Conservation (phyloP, 2,113 vertebrate species). For the Phycodurus eques region DNA sequence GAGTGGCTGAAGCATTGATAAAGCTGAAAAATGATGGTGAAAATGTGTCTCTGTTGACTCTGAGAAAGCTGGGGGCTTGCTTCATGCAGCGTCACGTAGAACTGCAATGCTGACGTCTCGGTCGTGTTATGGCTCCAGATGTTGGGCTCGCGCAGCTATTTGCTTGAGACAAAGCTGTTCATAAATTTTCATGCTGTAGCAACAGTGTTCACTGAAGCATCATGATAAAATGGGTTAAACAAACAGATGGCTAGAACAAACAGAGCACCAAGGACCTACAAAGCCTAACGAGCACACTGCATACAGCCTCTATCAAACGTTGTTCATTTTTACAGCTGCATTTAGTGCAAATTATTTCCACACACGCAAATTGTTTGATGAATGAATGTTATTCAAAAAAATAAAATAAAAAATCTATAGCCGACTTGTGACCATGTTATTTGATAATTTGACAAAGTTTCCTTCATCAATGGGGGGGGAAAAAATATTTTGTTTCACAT, state of each 20-base stretch:
- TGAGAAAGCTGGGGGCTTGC: constrained; percentile 1
- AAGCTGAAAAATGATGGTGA: constrained; percentile 12
- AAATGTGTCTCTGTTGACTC: constrained; percentile 26
- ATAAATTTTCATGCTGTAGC: constrained; percentile 58
- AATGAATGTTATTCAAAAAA: neutral
- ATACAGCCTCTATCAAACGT: neutral
- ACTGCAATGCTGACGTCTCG: neutral
- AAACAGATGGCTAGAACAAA: constrained; percentile 51
- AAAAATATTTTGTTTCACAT: neutral
- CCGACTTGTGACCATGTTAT: too few species aligned
- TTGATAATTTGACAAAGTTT: too few species aligned
- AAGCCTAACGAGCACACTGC: constrained; percentile 7
- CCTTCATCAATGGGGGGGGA: neutral
- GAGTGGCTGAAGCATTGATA: constrained; percentile 31
- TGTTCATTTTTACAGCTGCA: constrained; percentile 7
- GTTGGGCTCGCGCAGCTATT: constrained; percentile 30
- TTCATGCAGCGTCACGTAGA: constrained; percentile 9
- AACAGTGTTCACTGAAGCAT: constrained; percentile 27
- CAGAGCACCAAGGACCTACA: constrained; percentile 25
- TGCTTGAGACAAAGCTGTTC: constrained; percentile 46
- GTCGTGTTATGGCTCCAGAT: constrained; percentile 14
- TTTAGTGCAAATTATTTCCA: neutral
- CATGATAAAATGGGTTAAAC: constrained; percentile 51
- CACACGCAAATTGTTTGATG: neutral
- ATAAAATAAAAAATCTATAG: too few species aligned